phyloP scores from a whole-genome alignment of 1,140 invertebrate species.

The Babylonia areolata region DNA sequence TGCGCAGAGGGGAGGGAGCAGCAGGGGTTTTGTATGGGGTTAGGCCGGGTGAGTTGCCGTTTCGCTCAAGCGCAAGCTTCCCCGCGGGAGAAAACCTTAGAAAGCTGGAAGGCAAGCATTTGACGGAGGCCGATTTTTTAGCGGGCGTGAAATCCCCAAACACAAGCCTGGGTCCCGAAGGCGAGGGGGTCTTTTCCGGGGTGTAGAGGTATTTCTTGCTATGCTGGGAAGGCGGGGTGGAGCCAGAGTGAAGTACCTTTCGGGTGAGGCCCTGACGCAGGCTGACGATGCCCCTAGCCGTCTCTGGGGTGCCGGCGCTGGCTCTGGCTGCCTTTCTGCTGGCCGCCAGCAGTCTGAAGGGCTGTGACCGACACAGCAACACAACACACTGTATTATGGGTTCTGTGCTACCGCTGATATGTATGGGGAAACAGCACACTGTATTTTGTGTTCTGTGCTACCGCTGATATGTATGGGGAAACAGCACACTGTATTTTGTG shows the following conservation, averaged over 20 bases:
- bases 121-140: constrained; percentile 40
- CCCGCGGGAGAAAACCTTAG: constrained; percentile 26
- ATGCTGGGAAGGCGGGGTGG: constrained; percentile 35
- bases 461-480: too few relatives aligned
- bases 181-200: constrained; percentile 46
- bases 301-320: constrained; percentile 71
- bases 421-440: too few relatives aligned
- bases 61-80: constrained; percentile 39
- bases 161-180: constrained; percentile 39
- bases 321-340: constrained; percentile 67
- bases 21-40: constrained; percentile 35
- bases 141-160: constrained; percentile 47
- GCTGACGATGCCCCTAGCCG: constrained; percentile 64
- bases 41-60: constrained; percentile 29
- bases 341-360: constrained; percentile 37
- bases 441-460: too few relatives aligned
- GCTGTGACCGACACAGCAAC: neutral
- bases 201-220: constrained; percentile 47
- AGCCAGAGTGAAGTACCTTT: constrained; percentile 47
- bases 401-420: too few relatives aligned
- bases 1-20: constrained; percentile 17
- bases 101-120: constrained; percentile 41
- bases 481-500: too few relatives aligned
- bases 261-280: constrained; percentile 52
- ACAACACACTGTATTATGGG: too few relatives aligned